Conservation (phyloP, 53 echinoderm and acorn worm species). For the Temnopleurus reevesii region DNA sequence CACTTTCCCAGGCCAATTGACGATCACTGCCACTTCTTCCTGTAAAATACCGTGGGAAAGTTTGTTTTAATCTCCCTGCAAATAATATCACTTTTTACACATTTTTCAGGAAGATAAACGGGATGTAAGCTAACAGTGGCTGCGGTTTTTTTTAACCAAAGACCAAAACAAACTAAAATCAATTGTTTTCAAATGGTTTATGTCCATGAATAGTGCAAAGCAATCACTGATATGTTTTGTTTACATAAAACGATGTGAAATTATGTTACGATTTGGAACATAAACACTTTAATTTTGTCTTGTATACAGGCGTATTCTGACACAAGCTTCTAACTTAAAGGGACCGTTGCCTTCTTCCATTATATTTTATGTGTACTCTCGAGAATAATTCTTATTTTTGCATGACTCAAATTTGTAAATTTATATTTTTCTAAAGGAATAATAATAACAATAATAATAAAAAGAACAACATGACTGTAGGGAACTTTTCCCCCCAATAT, state of each 20-base stretch:
- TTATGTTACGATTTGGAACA: not conserved
- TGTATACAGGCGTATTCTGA: no score
- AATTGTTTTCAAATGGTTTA: not conserved
- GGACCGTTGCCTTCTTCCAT: no score
- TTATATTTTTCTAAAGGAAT: no score
- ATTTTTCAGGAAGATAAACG: slow-evolving; percentile 39
- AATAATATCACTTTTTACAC: slow-evolving; percentile 14
- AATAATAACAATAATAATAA: no score
- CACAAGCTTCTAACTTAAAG: no score
- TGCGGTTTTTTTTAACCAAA: not conserved
- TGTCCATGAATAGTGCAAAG: not conserved
- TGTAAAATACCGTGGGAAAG: slow-evolving; percentile 53
- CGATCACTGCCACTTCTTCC: slow-evolving; percentile 21
- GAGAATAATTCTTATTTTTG: no score
- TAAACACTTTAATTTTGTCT: no score
- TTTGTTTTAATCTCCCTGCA: slow-evolving; percentile 23
- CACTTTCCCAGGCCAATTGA: slow-evolving; percentile 40
- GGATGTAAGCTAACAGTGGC: not conserved
- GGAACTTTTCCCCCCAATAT: no score
- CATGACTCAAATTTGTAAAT: no score
- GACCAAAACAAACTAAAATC: no score
- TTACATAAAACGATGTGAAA: not conserved
- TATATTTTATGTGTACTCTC: no score
- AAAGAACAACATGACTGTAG: no score
- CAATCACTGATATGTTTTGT: not conserved